Evolutionary conservation across 2,113 vertebrate genomes (phyloP).

Genomic region (Aptenodytes patagonicus): DNA sequence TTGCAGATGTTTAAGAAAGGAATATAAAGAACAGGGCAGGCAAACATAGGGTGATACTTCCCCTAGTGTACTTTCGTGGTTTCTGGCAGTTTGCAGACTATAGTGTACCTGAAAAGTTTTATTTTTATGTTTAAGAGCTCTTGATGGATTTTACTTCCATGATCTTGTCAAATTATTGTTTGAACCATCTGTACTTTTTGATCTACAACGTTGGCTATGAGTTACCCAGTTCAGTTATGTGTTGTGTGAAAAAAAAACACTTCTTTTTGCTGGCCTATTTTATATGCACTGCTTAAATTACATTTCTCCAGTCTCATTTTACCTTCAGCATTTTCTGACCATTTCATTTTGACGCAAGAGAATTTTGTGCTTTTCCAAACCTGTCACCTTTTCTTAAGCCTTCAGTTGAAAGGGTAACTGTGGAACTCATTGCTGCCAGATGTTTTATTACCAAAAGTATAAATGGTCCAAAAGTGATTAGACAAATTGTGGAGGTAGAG

Average conservation of each 20-base stretch:
- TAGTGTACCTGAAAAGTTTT: neutral
- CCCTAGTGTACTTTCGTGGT: neutral
- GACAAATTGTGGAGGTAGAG: neutral
- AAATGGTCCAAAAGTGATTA: neutral
- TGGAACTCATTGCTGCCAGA: neutral
- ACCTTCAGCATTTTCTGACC: neutral
- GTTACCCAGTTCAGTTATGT: neutral
- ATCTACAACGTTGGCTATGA: neutral
- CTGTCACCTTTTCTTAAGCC: neutral
- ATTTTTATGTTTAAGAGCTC: neutral
- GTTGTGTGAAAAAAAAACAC: neutral
- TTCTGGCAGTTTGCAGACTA: neutral
- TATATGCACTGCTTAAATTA: neutral
- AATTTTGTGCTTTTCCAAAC: neutral
- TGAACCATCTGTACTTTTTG: neutral
- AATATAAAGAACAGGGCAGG: neutral
- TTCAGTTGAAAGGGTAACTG: neutral
- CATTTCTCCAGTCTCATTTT: neutral
- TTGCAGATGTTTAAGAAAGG: neutral
- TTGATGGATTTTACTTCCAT: neutral
- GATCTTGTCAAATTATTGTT: neutral
- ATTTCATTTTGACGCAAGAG: neutral
- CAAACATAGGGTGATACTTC: neutral
- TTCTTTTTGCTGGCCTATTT: neutral
- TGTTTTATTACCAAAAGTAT: neutral